These are phyloP conservation scores for Brenthis hecate DNA, from an alignment of 2,888 invertebrate species.

Conservation along the genomic window DNA sequence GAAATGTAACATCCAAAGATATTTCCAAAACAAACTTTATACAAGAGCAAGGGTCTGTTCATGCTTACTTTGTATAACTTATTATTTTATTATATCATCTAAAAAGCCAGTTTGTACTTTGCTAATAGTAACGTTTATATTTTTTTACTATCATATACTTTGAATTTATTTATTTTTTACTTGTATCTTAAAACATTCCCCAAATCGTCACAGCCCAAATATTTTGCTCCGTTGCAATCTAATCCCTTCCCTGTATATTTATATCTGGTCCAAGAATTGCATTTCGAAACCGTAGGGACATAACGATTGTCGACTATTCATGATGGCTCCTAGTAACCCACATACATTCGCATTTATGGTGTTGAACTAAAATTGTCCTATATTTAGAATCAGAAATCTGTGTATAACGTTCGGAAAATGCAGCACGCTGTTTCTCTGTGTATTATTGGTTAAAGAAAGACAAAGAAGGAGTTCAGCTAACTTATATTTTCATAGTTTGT, in stretches of 20 bases:
- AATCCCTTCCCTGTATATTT: slow-evolving; percentile 47
- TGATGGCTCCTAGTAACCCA: slow-evolving; percentile 63
- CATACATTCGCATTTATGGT: slow-evolving; percentile 65
- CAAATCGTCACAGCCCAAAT: slow-evolving; percentile 11
- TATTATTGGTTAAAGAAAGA: slow-evolving; percentile 4
- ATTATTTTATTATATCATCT: no score
- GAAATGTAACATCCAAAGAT: slow-evolving; percentile 18
- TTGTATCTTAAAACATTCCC: neutral
- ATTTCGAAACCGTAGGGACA: slow-evolving; percentile 61
- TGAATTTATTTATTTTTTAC: neutral
- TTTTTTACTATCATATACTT: no score
- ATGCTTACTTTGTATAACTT: neutral
- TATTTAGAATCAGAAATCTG: slow-evolving; percentile 63
- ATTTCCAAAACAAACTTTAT: slow-evolving; percentile 2
- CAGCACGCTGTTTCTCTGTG: slow-evolving; percentile 46
- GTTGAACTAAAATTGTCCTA: slow-evolving; percentile 63
- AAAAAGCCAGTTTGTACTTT: no score
- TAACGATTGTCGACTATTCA: slow-evolving; percentile 60
- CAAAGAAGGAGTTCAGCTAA: neutral
- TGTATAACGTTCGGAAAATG: slow-evolving; percentile 58
- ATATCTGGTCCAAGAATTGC: slow-evolving; percentile 47
- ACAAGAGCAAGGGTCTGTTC: neutral
- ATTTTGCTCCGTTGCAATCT: slow-evolving; percentile 43
- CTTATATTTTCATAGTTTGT: neutral
- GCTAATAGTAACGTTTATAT: no score